Evolutionary conservation across 1,140 invertebrate species (phyloP), one percentile per base, ranked within the genome.

Genomic region (Bombus sylvicola): DNA sequence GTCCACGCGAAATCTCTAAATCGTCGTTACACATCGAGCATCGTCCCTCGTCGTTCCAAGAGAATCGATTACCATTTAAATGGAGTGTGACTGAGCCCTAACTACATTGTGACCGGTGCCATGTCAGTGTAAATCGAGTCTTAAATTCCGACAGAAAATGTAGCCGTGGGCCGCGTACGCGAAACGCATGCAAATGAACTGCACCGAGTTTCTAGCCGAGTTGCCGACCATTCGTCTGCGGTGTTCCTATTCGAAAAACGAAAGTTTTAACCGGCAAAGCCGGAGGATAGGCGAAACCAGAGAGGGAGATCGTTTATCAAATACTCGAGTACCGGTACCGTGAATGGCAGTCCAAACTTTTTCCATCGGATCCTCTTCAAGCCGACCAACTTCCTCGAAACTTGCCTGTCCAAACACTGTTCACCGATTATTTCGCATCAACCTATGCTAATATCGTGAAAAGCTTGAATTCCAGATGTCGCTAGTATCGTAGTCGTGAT

Each of bases 61-160:
- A 37, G 71, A 47, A 82, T 82, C 81, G 71, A 82, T 82, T 82
- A 66, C 41, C 81, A 82, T 82, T 82, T 76, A 76, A 82, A 82
- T 43, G 72, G 15, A 34, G 31, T 62, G 72, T 18, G 71, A 62
- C 37, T 6, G 37, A 62, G 69, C 12, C 37, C 53, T 73, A 41
- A 81, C 79, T 59, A 72, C 47, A 18, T 39, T 22, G 47, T 41
- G 37, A 57, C 37, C 68, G 68, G 25, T 69, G 10, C 31, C 31
- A 13, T n/a, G 25, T 39, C 13, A 4, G 3, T 43, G 22, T 15
- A 43, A 79, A 79, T 72, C 68, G 47, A 72, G n/a, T 59, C 79
- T 81, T 81, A 73, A 81, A 81, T 59, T 81, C 69, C 77, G n/a
- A 31, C 6, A 25, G 62, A 25, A 79, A 66, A 66, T 47, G n/a